These are phyloP conservation scores for Acrocyrtus sp. DNA, from an alignment of 2,888 invertebrate species.

Conservation along the genomic window DNA sequence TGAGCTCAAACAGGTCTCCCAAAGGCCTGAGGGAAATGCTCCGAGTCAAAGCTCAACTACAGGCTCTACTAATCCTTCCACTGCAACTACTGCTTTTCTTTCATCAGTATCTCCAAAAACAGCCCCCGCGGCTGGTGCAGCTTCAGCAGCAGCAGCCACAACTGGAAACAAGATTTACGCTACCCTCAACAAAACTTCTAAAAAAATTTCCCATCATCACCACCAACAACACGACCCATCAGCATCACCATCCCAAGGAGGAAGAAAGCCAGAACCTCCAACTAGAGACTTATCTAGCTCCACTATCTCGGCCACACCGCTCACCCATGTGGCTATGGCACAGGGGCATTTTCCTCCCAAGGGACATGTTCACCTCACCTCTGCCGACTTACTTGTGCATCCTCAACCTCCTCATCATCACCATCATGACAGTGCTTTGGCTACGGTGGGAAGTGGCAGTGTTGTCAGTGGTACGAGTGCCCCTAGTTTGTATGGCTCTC, in stretches of 20 bases:
- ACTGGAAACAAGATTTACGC: conserved; percentile 44
- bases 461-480: conserved; percentile 23
- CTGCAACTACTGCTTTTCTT: conserved; percentile 30
- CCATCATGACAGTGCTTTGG: conserved; percentile 1
- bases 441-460: conserved; percentile 19
- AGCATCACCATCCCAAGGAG: background rate
- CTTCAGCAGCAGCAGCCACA: conserved; percentile 9
- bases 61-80: conserved; percentile 52
- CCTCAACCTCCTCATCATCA: conserved; percentile 23
- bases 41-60: conserved; percentile 50
- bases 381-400: conserved; percentile 45
- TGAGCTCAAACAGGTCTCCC: conserved; percentile 53
- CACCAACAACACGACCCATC: conserved; percentile 22
- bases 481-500: conserved; percentile 15
- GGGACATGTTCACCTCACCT: conserved; percentile 46
- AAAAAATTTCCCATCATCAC: conserved; percentile 43
- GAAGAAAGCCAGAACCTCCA: conserved; percentile 41
- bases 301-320: conserved; percentile 48
- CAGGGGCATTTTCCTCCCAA: conserved; percentile 32
- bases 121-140: background rate
- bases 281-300: conserved; percentile 41
- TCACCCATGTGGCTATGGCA: conserved; percentile 48
- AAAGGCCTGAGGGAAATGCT: conserved; percentile 36
- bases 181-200: conserved; percentile 48
- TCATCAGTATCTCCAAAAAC: too few relatives aligned